These are phyloP conservation scores for Pemphigus obesinymphae DNA, from an alignment of 1,140 invertebrate genomes.

Conservation along the genomic window DNA sequence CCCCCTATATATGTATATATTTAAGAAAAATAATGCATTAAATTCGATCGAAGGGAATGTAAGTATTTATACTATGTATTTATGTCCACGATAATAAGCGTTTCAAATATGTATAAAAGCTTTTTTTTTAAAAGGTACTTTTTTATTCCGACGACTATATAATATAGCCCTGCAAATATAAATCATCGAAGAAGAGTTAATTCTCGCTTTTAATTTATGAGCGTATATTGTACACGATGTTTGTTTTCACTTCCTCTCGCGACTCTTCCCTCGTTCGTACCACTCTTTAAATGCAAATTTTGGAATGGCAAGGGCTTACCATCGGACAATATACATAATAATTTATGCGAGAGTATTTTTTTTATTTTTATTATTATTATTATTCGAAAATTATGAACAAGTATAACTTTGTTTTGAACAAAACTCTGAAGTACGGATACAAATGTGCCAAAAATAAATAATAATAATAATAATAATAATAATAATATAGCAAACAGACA, in stretches of 20 bases:
- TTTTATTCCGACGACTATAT: background rate
- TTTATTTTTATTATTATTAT: background rate
- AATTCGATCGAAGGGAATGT: no score
- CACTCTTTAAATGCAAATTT: constrained; percentile 2
- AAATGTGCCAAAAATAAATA: background rate
- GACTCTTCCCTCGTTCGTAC: background rate
- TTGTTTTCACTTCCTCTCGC: background rate
- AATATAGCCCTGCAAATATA: background rate
- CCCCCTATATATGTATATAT: no score
- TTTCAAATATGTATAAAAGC: background rate
- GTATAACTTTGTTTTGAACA: background rate
- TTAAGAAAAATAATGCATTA: no score
- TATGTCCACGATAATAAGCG: no score
- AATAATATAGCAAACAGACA: background rate
- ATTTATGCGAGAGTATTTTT: background rate
- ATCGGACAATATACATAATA: background rate
- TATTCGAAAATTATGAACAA: background rate
- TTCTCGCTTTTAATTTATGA: constrained; percentile 7
- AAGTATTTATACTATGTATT: no score
- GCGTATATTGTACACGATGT: background rate
- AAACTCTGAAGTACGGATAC: background rate
- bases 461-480: no score
- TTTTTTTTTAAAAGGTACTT: background rate
- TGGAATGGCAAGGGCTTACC: background rate
- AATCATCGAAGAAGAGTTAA: constrained; percentile 5